phyloP scores from a whole-genome alignment of 2,888 invertebrate species.

The Lasioglossum lativentre region DNA sequence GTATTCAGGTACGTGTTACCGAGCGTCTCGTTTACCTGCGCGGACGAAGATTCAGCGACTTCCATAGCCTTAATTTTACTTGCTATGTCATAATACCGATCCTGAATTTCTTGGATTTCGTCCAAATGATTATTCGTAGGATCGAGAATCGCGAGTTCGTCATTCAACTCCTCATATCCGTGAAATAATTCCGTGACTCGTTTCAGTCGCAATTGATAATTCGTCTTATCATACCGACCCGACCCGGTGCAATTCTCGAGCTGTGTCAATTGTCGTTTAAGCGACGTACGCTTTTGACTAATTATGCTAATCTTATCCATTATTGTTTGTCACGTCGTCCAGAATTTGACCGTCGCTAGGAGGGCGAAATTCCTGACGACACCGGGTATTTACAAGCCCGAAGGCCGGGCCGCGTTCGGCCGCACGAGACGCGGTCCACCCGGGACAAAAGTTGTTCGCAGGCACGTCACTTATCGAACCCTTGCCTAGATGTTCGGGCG shows the following conservation, averaged over 20 bases:
- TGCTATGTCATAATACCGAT: not conserved
- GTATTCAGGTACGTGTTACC: not conserved
- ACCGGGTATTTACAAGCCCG: no score
- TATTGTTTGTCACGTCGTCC: no score
- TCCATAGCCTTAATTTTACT: not conserved
- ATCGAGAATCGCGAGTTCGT: not conserved
- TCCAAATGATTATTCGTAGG: not conserved
- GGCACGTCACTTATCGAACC: no score
- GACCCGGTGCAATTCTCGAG: not conserved
- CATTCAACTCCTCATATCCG: constrained; percentile 2
- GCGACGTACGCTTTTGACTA: not conserved
- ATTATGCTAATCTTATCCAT: not conserved
- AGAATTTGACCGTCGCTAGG: no score
- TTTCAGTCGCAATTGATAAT: not conserved
- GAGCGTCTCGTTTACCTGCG: not conserved
- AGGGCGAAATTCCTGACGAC: no score
- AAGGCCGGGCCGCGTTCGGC: no score
- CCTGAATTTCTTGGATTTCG: not conserved
- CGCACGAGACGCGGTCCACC: no score
- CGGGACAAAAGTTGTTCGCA: no score
- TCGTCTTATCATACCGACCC: not conserved
- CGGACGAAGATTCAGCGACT: not conserved
- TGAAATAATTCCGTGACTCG: not conserved
- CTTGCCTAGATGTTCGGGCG: no score
- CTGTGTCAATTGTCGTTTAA: not conserved